Conservation (phyloP, 2,888 invertebrate genomes). For the Archips crataeganus region DNA sequence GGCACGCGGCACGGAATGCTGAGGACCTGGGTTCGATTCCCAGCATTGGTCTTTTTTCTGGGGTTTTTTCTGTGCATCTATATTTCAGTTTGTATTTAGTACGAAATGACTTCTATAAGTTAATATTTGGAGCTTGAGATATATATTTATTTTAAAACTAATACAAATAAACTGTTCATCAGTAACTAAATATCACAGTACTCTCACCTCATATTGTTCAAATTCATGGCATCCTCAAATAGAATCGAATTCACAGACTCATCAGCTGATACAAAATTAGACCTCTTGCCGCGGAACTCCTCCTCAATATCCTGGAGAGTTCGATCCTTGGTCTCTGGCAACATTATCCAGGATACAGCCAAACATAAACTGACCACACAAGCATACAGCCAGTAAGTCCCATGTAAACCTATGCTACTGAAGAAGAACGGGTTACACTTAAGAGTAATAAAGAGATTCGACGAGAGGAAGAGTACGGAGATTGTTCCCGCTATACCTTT, state of each 20-base stretch:
- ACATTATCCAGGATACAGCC: slow-evolving; percentile 37
- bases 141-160: too few species aligned
- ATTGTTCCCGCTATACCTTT: slow-evolving; percentile 56
- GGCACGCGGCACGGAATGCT: too few species aligned
- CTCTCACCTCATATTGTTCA: neutral
- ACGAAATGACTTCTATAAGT: too few species aligned
- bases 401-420: slow-evolving; percentile 50
- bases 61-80: too few species aligned
- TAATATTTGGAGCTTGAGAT: too few species aligned
- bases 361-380: slow-evolving; percentile 44
- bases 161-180: too few species aligned
- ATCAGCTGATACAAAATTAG: slow-evolving; percentile 6
- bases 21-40: too few species aligned
- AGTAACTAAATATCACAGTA: neutral
- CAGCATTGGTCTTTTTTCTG: too few species aligned
- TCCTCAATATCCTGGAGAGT: slow-evolving; percentile 50
- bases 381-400: slow-evolving; percentile 45
- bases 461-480: slow-evolving; percentile 53
- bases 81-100: too few species aligned
- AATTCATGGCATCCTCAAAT: slow-evolving; percentile 6
- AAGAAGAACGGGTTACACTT: slow-evolving; percentile 53
- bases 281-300: slow-evolving; percentile 43
- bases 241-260: slow-evolving; percentile 9
- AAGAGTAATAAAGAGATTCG: slow-evolving; percentile 50
- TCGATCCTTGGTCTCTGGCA: slow-evolving; percentile 48